phyloP scores from a whole-genome alignment of 2,113 vertebrate species.

The Grammomys surdaster region DNA sequence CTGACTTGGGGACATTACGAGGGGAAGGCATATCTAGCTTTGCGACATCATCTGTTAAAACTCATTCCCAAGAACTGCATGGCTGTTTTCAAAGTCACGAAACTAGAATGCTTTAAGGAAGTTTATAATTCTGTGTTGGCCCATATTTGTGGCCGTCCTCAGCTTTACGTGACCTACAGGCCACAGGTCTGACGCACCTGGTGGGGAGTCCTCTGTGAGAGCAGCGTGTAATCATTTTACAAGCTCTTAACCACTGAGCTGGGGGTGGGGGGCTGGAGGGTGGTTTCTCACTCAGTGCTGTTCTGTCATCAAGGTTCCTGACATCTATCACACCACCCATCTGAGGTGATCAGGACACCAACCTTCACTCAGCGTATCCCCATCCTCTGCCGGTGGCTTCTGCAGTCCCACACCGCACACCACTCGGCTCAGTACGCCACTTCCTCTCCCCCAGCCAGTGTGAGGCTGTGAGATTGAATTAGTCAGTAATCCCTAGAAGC shows the following conservation, averaged over 20 bases:
- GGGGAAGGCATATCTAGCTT: not conserved
- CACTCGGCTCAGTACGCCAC: not conserved
- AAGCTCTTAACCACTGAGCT: not conserved
- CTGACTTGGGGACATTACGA: no score
- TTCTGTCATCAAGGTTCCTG: not conserved
- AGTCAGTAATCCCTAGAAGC: not conserved
- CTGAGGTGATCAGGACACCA: not conserved
- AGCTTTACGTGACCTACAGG: no score
- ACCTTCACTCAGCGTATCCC: not conserved
- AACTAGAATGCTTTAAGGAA: not conserved
- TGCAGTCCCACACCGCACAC: rapidly evolving
- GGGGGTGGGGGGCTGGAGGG: no score
- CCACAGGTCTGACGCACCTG: not conserved
- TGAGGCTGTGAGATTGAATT: not conserved
- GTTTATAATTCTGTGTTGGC: not conserved
- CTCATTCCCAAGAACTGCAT: not conserved
- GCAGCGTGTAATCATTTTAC: no score
- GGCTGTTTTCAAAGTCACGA: not conserved
- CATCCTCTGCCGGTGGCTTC: not conserved
- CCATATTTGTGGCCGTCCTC: not conserved
- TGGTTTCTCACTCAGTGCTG: not conserved
- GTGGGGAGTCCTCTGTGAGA: not conserved
- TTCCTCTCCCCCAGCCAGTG: not conserved
- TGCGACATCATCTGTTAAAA: not conserved
- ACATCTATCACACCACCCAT: not conserved